Evolutionary conservation across 2,113 vertebrate genomes (phyloP).

Genomic region (Mola mola): DNA sequence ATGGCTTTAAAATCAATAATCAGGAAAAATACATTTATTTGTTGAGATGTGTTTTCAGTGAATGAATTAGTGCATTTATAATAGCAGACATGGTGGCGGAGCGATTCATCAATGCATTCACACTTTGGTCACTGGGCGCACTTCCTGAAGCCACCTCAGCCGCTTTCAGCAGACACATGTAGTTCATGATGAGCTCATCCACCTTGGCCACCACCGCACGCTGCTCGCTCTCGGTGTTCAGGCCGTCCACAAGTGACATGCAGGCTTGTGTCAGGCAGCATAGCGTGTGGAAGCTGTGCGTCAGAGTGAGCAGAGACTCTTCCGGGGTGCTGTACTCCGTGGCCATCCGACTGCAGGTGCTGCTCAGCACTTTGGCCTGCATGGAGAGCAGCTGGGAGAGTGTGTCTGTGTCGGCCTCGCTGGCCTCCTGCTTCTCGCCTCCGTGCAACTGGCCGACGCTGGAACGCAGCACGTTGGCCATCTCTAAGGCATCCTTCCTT

Average conservation of each 20-base stretch:
- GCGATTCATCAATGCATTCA: slow-evolving; percentile 90
- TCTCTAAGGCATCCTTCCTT: slow-evolving; percentile 92
- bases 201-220: slow-evolving; percentile 88
- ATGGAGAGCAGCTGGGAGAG: slow-evolving; percentile 88
- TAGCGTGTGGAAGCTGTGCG: slow-evolving; percentile 94
- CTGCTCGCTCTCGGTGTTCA: slow-evolving; percentile 85
- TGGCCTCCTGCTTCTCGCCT: slow-evolving; percentile 63
- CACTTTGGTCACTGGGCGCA: slow-evolving; percentile 84
- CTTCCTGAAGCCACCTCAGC: slow-evolving; percentile 87
- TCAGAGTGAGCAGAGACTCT: slow-evolving; percentile 92
- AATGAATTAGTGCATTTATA: slow-evolving; percentile 93
- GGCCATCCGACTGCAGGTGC: slow-evolving; percentile 92
- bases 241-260: slow-evolving; percentile 92
- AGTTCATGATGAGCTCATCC: slow-evolving; percentile 90
- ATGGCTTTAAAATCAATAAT: slow-evolving; percentile 98
- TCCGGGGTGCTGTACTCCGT: slow-evolving; percentile 89
- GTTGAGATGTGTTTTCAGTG: slow-evolving; percentile 93
- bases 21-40: slow-evolving; percentile 87
- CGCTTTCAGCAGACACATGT: slow-evolving; percentile 89
- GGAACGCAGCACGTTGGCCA: slow-evolving; percentile 87
- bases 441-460: slow-evolving; percentile 73
- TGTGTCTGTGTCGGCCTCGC: slow-evolving; percentile 83
- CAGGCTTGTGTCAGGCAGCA: slow-evolving; percentile 94
- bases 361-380: slow-evolving; percentile 90
- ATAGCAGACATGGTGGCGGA: slow-evolving; percentile 91